Conservation (phyloP, 2,797 vertebrate species). For the Thripadectes ignobilis region DNA sequence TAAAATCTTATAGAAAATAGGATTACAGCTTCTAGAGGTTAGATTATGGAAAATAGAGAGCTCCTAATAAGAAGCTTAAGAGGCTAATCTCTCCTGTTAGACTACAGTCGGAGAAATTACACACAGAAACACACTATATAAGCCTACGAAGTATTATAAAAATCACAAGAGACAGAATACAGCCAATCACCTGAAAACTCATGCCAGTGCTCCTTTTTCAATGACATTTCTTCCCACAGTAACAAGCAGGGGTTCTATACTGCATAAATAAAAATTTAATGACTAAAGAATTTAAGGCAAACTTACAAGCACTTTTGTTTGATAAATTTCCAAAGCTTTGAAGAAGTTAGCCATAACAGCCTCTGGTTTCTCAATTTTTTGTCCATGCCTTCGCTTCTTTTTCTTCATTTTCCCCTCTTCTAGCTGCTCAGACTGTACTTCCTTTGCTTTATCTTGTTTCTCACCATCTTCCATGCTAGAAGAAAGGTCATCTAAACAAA, state of each 20-base stretch:
- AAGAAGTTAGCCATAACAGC: constrained; percentile 94
- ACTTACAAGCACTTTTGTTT: constrained; percentile 94
- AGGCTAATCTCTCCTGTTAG: background rate
- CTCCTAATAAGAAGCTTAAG: background rate
- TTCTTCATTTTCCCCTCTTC: constrained; percentile 80
- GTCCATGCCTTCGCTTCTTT: constrained; percentile 84
- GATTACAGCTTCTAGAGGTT: background rate
- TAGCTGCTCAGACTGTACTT: constrained; percentile 73
- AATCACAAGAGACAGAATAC: background rate
- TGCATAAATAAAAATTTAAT: background rate
- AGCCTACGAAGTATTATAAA: background rate
- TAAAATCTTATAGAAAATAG: background rate
- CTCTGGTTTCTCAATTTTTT: constrained; percentile 86
- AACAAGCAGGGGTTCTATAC: background rate
- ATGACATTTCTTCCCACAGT: background rate
- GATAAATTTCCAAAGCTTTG: constrained; percentile 93
- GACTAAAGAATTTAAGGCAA: background rate
- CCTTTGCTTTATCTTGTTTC: constrained; percentile 88
- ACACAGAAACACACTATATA: background rate
- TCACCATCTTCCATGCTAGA: constrained; percentile 91
- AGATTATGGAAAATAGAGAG: background rate
- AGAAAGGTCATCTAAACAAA: constrained; percentile 22
- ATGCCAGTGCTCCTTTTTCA: background rate
- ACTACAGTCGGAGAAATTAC: background rate
- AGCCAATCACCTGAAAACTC: background rate